phyloP scores from a whole-genome alignment of 2,888 invertebrate species.

The Scotopteryx bipunctaria region DNA sequence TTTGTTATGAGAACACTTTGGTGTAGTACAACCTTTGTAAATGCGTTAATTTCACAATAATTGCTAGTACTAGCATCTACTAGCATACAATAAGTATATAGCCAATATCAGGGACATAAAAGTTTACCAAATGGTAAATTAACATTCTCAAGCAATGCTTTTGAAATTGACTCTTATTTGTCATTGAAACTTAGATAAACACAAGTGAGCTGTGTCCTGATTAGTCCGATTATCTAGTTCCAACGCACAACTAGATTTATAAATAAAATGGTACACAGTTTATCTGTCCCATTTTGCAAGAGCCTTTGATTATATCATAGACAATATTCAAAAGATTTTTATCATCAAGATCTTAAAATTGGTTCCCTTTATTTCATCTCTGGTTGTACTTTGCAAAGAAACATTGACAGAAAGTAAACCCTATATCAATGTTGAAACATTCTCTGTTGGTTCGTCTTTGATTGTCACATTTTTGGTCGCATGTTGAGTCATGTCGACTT shows the following conservation, averaged over 20 bases:
- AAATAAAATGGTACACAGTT: no score
- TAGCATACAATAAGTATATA: conserved; percentile 36
- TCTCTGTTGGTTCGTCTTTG: conserved; percentile 4
- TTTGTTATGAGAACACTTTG: conserved; percentile 39
- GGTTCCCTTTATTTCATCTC: no score
- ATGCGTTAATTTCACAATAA: conserved; percentile 40
- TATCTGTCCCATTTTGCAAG: not conserved
- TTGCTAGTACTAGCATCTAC: conserved; percentile 39
- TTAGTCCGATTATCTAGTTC: no score
- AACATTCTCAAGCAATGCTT: not conserved
- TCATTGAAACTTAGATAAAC: not conserved
- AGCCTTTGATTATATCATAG: not conserved
- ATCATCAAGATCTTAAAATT: no score
- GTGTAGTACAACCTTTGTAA: conserved; percentile 43
- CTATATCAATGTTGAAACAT: not conserved
- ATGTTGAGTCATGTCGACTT: conserved; percentile 61
- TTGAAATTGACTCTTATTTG: not conserved
- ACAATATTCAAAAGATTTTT: not conserved
- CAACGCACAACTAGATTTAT: no score
- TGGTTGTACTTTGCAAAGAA: conserved; percentile 20
- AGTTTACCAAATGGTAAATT: not conserved
- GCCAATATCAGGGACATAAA: conserved; percentile 50
- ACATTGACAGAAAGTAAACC: conserved; percentile 20
- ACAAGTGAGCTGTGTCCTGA: no score
- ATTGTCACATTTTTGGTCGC: not conserved